Conservation (phyloP, 2,888 invertebrate genomes). For the Labia minor region DNA sequence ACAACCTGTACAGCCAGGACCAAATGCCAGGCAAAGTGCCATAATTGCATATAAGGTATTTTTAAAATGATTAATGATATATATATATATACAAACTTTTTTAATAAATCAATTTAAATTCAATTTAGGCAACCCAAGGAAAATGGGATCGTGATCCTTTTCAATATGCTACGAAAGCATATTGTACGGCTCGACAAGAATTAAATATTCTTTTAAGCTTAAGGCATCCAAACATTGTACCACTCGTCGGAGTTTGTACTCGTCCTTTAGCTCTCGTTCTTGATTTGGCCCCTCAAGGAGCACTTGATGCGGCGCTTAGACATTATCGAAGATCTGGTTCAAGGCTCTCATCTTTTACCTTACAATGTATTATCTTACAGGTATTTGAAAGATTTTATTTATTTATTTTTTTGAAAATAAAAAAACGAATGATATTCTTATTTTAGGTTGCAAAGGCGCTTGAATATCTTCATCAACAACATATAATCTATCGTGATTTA, state of each 20-base stretch:
- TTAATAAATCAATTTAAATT: background rate
- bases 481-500: slow-evolving; percentile 85
- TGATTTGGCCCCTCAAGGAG: slow-evolving; percentile 85
- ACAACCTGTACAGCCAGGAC: slow-evolving; percentile 83
- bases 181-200: slow-evolving; percentile 92
- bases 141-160: slow-evolving; percentile 91
- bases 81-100: background rate
- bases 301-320: slow-evolving; percentile 72
- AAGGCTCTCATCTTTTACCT: slow-evolving; percentile 64
- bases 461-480: slow-evolving; percentile 85
- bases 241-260: slow-evolving; percentile 79
- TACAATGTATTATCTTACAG: slow-evolving; percentile 79
- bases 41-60: slow-evolving; percentile 45
- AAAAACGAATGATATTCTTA: background rate
- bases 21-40: slow-evolving; percentile 54
- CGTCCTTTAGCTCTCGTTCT: slow-evolving; percentile 81
- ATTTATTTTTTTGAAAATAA: slow-evolving; percentile 4
- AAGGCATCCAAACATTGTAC: slow-evolving; percentile 84
- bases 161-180: slow-evolving; percentile 89
- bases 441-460: slow-evolving; percentile 73
- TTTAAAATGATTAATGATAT: too few species aligned
- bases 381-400: slow-evolving; percentile 37
- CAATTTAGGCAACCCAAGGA: slow-evolving; percentile 54
- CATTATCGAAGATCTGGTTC: slow-evolving; percentile 76
- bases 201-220: slow-evolving; percentile 74